Percentiles rank a stretch among this genome's conserved stretches.
phyloP scores from a whole-genome alignment of 2,113 vertebrate species.

The Todiramphus chloris region DNA sequence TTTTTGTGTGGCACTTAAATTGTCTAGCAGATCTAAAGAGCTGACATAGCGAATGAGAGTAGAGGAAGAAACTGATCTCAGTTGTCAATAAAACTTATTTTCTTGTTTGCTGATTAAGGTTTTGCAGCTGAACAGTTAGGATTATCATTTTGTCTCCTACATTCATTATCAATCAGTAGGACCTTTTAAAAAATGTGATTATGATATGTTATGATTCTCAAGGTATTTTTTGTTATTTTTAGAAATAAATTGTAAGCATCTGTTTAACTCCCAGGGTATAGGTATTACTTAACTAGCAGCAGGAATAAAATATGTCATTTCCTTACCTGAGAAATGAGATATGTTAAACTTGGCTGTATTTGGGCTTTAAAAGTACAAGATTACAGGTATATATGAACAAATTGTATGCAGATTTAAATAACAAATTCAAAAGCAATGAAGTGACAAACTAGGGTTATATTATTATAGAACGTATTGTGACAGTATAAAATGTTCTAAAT shows the following conservation, averaged over 20 bases:
- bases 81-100: background rate
- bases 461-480: background rate
- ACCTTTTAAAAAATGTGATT: background rate
- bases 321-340: background rate
- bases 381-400: background rate
- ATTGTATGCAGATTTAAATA: background rate
- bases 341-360: background rate
- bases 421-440: background rate
- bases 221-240: background rate
- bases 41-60: background rate
- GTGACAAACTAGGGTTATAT: background rate
- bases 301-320: background rate
- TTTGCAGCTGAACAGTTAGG: background rate
- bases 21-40: background rate
- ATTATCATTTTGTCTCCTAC: background rate
- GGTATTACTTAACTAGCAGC: background rate
- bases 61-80: background rate
- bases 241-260: background rate
- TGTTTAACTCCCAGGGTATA: background rate
- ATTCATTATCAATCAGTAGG: background rate
- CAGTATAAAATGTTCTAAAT: background rate
- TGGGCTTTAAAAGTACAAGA: background rate
- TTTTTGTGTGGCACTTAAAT: background rate
- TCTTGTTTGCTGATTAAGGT: background rate
- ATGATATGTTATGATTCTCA: background rate